Evolutionary conservation across 1,140 invertebrate species (phyloP).

Genomic region (Steinernema khuongi): DNA sequence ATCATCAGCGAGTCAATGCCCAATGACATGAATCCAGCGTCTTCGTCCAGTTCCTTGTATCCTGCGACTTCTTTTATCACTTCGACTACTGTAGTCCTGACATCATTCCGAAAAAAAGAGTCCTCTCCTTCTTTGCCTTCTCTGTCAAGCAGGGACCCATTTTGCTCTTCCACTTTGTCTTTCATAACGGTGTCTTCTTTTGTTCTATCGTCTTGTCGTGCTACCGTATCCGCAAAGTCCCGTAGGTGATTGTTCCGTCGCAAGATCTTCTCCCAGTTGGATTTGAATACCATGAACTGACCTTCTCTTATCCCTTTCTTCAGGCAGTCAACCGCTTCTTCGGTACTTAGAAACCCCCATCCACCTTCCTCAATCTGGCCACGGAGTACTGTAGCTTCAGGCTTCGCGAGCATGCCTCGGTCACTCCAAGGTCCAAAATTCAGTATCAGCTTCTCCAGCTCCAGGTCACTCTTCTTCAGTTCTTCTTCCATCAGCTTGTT

Average conservation of each 20-base stretch:
- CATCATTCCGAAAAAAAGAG: neutral
- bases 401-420: conserved; percentile 29
- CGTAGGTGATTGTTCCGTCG: conserved; percentile 12
- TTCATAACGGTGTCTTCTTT: neutral
- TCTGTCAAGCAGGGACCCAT: too few relatives aligned
- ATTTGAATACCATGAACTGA: conserved; percentile 27
- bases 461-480: neutral
- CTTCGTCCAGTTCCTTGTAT: neutral
- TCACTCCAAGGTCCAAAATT: conserved; percentile 38
- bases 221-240: conserved; percentile 6
- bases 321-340: neutral
- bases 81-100: neutral
- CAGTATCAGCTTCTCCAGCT: neutral
- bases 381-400: conserved; percentile 20
- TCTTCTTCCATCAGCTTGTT: conserved; percentile 27
- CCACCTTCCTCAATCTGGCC: conserved; percentile 25
- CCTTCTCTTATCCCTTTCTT: neutral
- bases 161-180: neutral
- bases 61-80: conserved; percentile 27
- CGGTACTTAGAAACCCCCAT: conserved; percentile 23
- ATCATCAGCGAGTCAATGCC: conserved; percentile 40
- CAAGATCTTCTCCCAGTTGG: conserved; percentile 26
- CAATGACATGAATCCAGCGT: conserved; percentile 31
- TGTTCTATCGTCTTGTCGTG: neutral
- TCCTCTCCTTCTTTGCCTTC: too few relatives aligned